Evolutionary conservation across 1,140 invertebrate genomes (phyloP), one percentile per base, ranked within the genome.

Genomic region (Psix sp.): DNA sequence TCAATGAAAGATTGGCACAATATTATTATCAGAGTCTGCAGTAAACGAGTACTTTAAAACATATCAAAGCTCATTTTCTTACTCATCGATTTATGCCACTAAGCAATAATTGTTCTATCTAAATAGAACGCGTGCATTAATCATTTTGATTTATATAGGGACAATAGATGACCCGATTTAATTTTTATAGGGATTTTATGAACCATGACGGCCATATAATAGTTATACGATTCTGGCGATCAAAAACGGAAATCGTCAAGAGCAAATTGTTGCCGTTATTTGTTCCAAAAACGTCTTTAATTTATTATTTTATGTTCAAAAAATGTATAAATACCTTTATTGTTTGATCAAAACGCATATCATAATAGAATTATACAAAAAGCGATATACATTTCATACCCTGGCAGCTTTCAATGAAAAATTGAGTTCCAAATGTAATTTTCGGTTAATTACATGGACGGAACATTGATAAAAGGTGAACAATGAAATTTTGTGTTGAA

Each of bases 161-260:
- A 49, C 49, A 60, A 60, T 48, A 17, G 45, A 60, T 60, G 56
- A 49, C 56, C 56, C 16, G 14, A 48, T 60, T 60, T 49, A 60
- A 48, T 60, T 48, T 60, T 60, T 60, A 48, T 60, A 31, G 43
- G 5, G 17, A 1, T 40, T 39, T 60, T 60, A 60, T 21, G 16
- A 46, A 29, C 40, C 18, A 14, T 15, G 18, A 24, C 31, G 14
- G 18, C 31, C 26, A 59, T 59, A 46, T 46, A 59, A 24, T 2
- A 9, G 14, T n/a, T n/a, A n/a, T n/a, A n/a, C n/a, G n/a, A n/a
- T n/a, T n/a, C n/a, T n/a, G n/a, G n/a, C n/a, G n/a, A n/a, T n/a
- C n/a, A n/a, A n/a, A n/a, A n/a, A n/a, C n/a, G n/a, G n/a, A n/a
- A n/a, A n/a, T n/a, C n/a, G n/a, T n/a, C n/a, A n/a, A n/a, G n/a